These are phyloP conservation scores for Coecobrya sp. DNA, from an alignment of 2,888 invertebrate species.

Conservation along the genomic window DNA sequence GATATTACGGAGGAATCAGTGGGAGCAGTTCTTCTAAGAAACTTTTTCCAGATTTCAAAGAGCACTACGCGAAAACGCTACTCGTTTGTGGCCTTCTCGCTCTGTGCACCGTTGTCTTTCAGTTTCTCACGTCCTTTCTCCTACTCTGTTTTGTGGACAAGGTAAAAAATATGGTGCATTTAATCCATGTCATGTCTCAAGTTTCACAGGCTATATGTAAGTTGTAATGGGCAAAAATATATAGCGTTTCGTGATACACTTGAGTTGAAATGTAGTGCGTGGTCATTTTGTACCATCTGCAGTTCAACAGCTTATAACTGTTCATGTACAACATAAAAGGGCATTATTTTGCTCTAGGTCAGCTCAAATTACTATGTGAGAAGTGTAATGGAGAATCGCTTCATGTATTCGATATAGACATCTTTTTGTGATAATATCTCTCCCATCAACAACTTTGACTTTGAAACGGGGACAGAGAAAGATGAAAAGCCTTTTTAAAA, in stretches of 20 bases:
- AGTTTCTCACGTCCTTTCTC: conserved; percentile 82
- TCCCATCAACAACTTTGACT: background rate
- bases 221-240: background rate
- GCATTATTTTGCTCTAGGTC: background rate
- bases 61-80: conserved; percentile 80
- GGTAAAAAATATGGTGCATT: conserved; percentile 61
- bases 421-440: background rate
- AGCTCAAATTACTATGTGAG: background rate
- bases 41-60: conserved; percentile 60
- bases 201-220: background rate
- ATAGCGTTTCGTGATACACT: background rate
- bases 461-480: background rate
- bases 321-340: background rate
- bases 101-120: conserved; percentile 82
- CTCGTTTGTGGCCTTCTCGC: conserved; percentile 82
- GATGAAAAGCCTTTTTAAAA: background rate
- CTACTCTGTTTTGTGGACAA: conserved; percentile 84
- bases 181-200: conserved; percentile 28
- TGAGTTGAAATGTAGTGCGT: background rate
- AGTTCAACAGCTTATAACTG: background rate
- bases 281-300: background rate
- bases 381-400: background rate
- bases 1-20: conserved; percentile 22
- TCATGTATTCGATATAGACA: background rate
- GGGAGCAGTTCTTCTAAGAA: conserved; percentile 42